Evolutionary conservation across 1,140 invertebrate species (phyloP).

Genomic region (Hesperophylax magnus): DNA sequence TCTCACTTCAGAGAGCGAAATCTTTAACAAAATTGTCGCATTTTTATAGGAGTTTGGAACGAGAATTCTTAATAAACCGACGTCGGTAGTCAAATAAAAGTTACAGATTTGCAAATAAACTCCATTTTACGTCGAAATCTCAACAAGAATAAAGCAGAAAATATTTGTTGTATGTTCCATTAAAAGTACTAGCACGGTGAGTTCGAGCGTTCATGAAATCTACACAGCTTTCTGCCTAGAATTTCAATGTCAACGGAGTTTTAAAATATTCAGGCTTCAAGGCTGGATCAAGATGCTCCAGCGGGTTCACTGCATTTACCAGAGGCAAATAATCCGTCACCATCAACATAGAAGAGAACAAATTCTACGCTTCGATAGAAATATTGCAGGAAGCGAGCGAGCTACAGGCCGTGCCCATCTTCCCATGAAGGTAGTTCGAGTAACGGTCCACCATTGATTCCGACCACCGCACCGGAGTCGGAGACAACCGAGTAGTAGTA

Average conservation of each 20-base stretch:
- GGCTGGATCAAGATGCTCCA: neutral
- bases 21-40: neutral
- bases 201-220: too few relatives aligned
- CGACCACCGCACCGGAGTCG: neutral
- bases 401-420: constrained; percentile 33
- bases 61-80: too few relatives aligned
- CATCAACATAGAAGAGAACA: neutral
- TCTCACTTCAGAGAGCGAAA: too few relatives aligned
- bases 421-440: constrained; percentile 54
- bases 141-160: too few relatives aligned
- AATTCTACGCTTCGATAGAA: neutral
- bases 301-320: neutral
- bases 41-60: neutral
- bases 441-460: constrained; percentile 46
- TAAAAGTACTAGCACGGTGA: too few relatives aligned
- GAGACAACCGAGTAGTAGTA: neutral
- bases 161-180: too few relatives aligned
- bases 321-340: constrained; percentile 15
- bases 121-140: too few relatives aligned
- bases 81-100: too few relatives aligned
- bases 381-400: constrained; percentile 14
- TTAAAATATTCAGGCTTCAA: too few relatives aligned
- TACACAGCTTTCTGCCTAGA: too few relatives aligned
- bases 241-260: too few relatives aligned
- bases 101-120: too few relatives aligned